phyloP scores from a whole-genome alignment of 2,113 vertebrate genomes.

The Gavia stellata region DNA sequence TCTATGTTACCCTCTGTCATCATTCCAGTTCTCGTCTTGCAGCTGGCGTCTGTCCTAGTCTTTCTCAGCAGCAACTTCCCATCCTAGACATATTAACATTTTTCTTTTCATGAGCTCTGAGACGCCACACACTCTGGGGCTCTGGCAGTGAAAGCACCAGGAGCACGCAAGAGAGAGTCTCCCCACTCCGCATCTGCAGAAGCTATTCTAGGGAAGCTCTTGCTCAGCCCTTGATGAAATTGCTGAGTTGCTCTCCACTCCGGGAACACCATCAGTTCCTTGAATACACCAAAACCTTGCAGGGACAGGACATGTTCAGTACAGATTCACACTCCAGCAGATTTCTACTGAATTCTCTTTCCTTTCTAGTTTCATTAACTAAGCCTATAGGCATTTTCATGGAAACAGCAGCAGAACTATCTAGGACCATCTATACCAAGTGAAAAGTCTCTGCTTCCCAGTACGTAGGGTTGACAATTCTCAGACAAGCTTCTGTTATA shows the following conservation, averaged over 20 bases:
- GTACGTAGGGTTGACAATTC: not conserved
- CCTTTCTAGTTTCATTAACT: not conserved
- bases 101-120: not conserved
- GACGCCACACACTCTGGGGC: fast-evolving
- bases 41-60: not conserved
- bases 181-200: fast-evolving
- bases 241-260: not conserved
- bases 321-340: not conserved
- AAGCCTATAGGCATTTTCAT: not conserved
- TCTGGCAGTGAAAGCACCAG: not conserved
- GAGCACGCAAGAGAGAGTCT: not conserved
- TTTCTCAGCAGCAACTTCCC: not conserved
- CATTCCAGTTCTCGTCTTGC: not conserved
- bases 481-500: not conserved
- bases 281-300: not conserved
- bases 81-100: not conserved
- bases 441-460: not conserved
- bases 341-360: not conserved
- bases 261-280: not conserved
- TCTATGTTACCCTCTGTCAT: not conserved
- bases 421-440: not conserved
- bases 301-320: not conserved
- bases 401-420: not conserved
- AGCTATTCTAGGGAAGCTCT: not conserved
- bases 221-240: not conserved